Evolutionary conservation across 2,888 invertebrate species (phyloP).

Genomic region (Minunthozetes semirufus): DNA sequence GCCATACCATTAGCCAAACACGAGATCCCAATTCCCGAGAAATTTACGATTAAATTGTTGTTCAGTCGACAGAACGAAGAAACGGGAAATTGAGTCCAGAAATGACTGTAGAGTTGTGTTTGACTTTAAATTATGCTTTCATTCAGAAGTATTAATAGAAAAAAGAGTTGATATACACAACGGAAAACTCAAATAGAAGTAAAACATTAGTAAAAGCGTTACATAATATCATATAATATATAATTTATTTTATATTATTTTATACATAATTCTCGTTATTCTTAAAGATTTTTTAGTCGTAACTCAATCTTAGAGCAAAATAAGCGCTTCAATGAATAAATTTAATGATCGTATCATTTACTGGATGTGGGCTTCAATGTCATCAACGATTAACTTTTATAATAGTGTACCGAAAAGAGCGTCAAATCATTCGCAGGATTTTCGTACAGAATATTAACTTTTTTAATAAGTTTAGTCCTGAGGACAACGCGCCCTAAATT

Average conservation of each 20-base stretch:
- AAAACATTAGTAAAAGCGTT: no score
- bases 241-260: not conserved
- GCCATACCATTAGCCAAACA: slow-evolving; percentile 9
- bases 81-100: not conserved
- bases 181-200: no score
- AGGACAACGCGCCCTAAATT: slow-evolving; percentile 31
- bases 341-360: slow-evolving; percentile 22
- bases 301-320: not conserved
- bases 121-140: not conserved
- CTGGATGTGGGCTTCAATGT: slow-evolving; percentile 28
- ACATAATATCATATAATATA: not conserved
- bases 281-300: not conserved
- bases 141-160: slow-evolving; percentile 9
- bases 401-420: not conserved
- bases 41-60: slow-evolving; percentile 16
- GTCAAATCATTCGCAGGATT: not conserved
- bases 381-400: slow-evolving; percentile 17
- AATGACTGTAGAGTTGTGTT: not conserved
- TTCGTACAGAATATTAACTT: slow-evolving; percentile 15
- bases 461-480: slow-evolving; percentile 11
- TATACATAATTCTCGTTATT: not conserved
- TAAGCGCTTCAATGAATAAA: slow-evolving; percentile 17
- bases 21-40: slow-evolving; percentile 14
- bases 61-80: not conserved
- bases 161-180: not conserved